These are phyloP conservation scores for Lonchura striata DNA, from an alignment of 2,113 vertebrate species.

Conservation along the genomic window DNA sequence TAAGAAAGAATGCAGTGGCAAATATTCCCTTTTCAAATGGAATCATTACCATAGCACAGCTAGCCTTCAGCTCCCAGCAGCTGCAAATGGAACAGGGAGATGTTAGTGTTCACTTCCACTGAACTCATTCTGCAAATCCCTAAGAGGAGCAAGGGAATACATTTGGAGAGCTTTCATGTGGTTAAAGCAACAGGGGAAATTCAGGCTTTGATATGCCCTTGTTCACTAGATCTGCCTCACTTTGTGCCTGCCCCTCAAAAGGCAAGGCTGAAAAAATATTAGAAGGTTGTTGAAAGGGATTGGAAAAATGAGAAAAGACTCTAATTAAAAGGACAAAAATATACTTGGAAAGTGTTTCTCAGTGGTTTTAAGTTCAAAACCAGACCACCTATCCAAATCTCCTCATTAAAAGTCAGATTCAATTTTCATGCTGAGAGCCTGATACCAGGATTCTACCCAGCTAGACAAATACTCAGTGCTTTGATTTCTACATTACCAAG, in stretches of 20 bases:
- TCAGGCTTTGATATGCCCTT: conserved; percentile 70
- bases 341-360: conserved; percentile 33
- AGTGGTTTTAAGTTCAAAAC: conserved; percentile 46
- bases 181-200: conserved; percentile 55
- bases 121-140: conserved; percentile 71
- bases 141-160: conserved; percentile 68
- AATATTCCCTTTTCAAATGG: conserved; percentile 63
- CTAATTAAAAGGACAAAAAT: conserved; percentile 60
- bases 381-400: conserved; percentile 35
- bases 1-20: conserved; percentile 34
- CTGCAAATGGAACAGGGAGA: conserved; percentile 57
- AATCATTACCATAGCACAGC: conserved; percentile 54
- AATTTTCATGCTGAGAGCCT: background rate
- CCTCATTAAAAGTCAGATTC: conserved; percentile 33
- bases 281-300: conserved; percentile 3
- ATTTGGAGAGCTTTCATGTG: conserved; percentile 70
- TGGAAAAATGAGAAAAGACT: background rate
- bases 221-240: conserved; percentile 54
- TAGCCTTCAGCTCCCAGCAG: conserved; percentile 53
- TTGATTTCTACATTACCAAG: background rate
- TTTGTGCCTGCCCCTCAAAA: conserved; percentile 51
- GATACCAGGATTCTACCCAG: background rate
- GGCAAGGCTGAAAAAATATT: conserved; percentile 4
- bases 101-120: conserved; percentile 65
- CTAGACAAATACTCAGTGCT: background rate